Conservation (phyloP, 2,797 vertebrate species). For the Dicrostonyx torquatus region DNA sequence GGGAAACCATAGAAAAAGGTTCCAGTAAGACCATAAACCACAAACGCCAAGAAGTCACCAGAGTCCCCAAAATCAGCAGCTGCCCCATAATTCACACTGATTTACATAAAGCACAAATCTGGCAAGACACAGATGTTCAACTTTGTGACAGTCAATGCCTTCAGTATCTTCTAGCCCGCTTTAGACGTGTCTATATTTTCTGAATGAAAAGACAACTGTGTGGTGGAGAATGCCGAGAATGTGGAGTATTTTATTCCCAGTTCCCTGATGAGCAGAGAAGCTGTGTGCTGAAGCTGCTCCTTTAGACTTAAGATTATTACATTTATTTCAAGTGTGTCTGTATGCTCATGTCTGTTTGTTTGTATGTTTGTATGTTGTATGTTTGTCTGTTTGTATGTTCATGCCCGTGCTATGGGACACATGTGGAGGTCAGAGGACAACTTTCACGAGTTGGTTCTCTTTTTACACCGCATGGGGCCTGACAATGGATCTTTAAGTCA, state of each 20-base stretch:
- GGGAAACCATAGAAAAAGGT: conserved; percentile 23
- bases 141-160: neutral
- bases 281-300: neutral
- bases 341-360: too few relatives aligned
- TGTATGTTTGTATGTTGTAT: too few relatives aligned
- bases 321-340: neutral
- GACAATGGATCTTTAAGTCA: neutral
- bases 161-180: conserved; percentile 34
- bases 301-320: neutral
- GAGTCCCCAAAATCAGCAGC: conserved; percentile 47
- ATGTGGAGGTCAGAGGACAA: neutral
- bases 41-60: conserved; percentile 34
- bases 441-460: neutral
- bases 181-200: neutral
- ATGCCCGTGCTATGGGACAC: too few relatives aligned
- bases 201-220: neutral
- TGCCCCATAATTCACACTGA: conserved; percentile 30
- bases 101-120: conserved; percentile 32
- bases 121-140: conserved; percentile 7
- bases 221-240: neutral
- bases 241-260: neutral
- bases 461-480: neutral
- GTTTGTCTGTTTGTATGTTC: too few relatives aligned
- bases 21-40: conserved; percentile 63
- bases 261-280: neutral